Evolutionary conservation across 2,797 vertebrate species (phyloP).

Genomic region (Gouania willdenowi): DNA sequence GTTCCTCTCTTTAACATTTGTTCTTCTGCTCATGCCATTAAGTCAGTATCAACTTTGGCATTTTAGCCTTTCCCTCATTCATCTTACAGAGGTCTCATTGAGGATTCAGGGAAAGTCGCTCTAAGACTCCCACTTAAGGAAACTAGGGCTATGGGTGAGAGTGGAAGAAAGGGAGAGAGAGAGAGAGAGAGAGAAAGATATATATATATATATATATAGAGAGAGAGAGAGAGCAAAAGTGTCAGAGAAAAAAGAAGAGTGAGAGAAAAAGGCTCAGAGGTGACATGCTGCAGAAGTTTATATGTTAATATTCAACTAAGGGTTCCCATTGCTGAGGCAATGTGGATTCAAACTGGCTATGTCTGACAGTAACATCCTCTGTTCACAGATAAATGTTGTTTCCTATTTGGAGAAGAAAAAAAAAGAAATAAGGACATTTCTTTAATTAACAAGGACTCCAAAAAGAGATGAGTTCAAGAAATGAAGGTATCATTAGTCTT

Average conservation of each 20-base stretch:
- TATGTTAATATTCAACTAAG: constrained; percentile 42
- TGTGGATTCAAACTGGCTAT: constrained; percentile 10
- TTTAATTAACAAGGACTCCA: too few relatives aligned
- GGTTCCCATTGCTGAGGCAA: constrained; percentile 39
- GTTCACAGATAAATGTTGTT: constrained; percentile 7
- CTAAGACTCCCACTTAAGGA: constrained; percentile 40
- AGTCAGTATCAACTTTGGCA: constrained; percentile 43
- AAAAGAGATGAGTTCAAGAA: too few relatives aligned
- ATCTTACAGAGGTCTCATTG: constrained; percentile 51
- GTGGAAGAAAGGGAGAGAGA: background rate
- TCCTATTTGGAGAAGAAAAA: too few relatives aligned
- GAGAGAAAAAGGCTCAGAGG: constrained; percentile 9
- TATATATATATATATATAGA: too few relatives aligned
- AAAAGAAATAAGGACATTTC: constrained; percentile 16
- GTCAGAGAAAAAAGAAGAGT: constrained; percentile 19
- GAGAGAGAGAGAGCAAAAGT: background rate
- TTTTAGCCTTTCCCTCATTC: constrained; percentile 53
- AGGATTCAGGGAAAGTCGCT: constrained; percentile 45
- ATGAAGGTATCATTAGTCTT: too few relatives aligned
- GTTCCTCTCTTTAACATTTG: constrained; percentile 28
- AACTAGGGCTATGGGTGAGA: constrained; percentile 9
- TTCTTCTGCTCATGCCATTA: constrained; percentile 9
- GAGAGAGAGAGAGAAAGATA: constrained; percentile 1
- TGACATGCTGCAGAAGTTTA: constrained; percentile 28
- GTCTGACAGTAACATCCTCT: constrained; percentile 26